These are phyloP conservation scores for Arnoldichthys spilopterus DNA, from an alignment of 2,797 vertebrate species.

Conservation along the genomic window DNA sequence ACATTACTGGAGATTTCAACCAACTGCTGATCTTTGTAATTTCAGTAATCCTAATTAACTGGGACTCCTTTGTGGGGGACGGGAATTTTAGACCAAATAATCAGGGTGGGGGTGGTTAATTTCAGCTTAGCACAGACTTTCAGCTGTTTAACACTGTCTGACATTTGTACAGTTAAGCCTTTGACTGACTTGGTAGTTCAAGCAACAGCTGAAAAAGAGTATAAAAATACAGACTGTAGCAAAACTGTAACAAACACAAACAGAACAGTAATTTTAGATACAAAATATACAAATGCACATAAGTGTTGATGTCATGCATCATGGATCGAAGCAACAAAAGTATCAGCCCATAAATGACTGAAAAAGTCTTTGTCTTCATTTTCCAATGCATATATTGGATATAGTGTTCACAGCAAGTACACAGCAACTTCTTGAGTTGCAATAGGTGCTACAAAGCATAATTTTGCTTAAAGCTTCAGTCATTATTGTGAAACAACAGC, in stretches of 20 bases:
- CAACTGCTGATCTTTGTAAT: constrained; percentile 35
- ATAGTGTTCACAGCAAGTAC: constrained; percentile 73
- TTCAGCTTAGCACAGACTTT: constrained; percentile 67
- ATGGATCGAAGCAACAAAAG: constrained; percentile 66
- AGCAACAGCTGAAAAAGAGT: constrained; percentile 66
- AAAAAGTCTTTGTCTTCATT: constrained; percentile 67
- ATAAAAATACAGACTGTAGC: constrained; percentile 56
- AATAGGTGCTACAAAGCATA: constrained; percentile 64
- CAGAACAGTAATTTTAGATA: constrained; percentile 61
- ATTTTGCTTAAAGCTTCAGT: constrained; percentile 52
- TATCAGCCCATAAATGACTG: constrained; percentile 60
- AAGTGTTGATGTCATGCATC: constrained; percentile 48
- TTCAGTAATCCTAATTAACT: constrained; percentile 22
- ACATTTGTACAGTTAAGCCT: constrained; percentile 72
- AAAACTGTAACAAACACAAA: constrained; percentile 52
- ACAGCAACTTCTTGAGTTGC: constrained; percentile 64
- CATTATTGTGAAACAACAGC: constrained; percentile 14
- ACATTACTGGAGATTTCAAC: constrained; percentile 54
- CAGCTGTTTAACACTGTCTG: constrained; percentile 75
- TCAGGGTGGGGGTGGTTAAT: constrained; percentile 68
- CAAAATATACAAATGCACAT: constrained; percentile 56
- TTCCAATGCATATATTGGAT: constrained; percentile 57
- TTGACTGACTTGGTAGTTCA: constrained; percentile 73
- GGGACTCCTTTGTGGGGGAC: constrained; percentile 39
- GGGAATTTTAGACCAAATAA: constrained; percentile 54